Evolutionary conservation across 2,797 vertebrate genomes (phyloP).

Genomic region (Sebastes trivittatus): DNA sequence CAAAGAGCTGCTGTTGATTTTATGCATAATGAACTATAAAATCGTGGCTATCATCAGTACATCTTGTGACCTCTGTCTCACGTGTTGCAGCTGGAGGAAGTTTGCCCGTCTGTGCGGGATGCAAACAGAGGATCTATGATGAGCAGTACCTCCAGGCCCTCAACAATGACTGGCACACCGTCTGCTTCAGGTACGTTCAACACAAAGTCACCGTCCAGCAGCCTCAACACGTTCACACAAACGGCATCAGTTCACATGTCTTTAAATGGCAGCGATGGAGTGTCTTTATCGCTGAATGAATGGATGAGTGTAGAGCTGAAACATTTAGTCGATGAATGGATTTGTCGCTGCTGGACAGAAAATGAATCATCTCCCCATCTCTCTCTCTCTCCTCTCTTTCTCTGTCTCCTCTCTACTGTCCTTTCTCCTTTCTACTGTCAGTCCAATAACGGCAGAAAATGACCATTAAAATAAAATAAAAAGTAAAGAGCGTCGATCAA

Average conservation of each 20-base stretch:
- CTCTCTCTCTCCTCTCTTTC: not conserved
- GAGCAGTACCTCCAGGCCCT: conserved; percentile 97
- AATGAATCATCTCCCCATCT: not conserved
- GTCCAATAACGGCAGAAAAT: not conserved
- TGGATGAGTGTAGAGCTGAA: not conserved
- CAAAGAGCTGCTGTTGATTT: not conserved
- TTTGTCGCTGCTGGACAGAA: not conserved
- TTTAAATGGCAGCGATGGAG: not conserved
- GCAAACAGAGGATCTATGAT: conserved; percentile 93
- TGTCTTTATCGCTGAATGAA: not conserved
- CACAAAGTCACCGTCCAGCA: not conserved
- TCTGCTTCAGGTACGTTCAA: conserved; percentile 91
- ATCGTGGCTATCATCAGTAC: not conserved
- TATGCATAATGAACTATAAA: not conserved
- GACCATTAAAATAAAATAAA: not conserved
- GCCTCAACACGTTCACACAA: not conserved
- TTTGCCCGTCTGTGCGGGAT: conserved; percentile 93
- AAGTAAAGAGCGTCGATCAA: not conserved
- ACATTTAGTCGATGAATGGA: not conserved
- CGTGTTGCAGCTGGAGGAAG: conserved; percentile 80
- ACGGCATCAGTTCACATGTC: not conserved
- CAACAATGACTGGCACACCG: conserved; percentile 90
- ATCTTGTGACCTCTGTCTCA: conserved; percentile 5
- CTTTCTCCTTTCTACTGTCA: not conserved
- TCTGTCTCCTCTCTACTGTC: not conserved